Base-by-base conservation (phyloP, 1,140 invertebrate genomes). In the Anoplophora glabripennis region DNA sequence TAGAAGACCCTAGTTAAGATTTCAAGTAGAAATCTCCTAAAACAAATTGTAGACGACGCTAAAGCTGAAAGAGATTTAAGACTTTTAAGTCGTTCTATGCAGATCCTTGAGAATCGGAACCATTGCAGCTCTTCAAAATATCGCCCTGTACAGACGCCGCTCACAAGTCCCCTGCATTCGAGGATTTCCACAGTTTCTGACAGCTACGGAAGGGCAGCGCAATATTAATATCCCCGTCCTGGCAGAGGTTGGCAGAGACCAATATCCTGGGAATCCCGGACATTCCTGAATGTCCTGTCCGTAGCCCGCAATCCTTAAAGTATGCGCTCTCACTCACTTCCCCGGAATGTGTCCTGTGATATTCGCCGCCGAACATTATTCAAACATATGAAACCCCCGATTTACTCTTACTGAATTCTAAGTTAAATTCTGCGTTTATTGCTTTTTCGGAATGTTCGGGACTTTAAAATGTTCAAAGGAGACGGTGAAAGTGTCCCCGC, bases 211-310 rank as follows among this genome's bases (percentile, higher is more conserved):
- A 44, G 21, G 21, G 21, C 21, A 28, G 21, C 21, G 21, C 57
- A 60, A 56, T 64, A 56, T 64, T 60, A 59, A 64, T 64, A 60
- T 18, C 47, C 57, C 57, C 54, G 37, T 40, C 42, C 28, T 46
- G 53, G 42, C 57, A 56, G 53, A 64, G 53, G 57, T 64, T 64
- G 37, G 34, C 58, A 28, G 51, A 61, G 61, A 60, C 61, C 64
- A 66, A 66, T 66, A 66, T 64, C 58, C 61, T 44, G 57, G 57
- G 64, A 63, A 66, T 66, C 64, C 58, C n/a, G 59, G 53, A 60
- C 61, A 66, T 63, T 63, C 64, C 64, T 42, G 64, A 51, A 53
- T 64, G 61, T 61, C 59, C 61, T 63, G 64, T 64, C 55, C 53
- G 35, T 41, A 47, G 59, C 41, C 64, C 64, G 64, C 64, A 66